Evolutionary conservation across 1,140 invertebrate species (phyloP).

Genomic region (Nephila pilipes): DNA sequence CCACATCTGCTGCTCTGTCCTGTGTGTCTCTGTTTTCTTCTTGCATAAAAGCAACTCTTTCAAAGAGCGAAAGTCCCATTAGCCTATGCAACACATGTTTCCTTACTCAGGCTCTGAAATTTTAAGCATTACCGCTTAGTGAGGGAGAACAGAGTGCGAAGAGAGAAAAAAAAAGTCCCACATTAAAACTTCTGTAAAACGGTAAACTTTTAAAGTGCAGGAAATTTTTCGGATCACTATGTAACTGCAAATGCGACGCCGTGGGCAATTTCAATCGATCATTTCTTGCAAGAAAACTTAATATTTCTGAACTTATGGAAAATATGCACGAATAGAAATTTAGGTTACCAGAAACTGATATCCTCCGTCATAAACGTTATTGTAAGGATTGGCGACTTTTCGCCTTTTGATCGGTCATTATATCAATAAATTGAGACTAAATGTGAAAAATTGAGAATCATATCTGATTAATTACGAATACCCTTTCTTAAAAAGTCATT

Average conservation of each 20-base stretch:
- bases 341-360: conserved; percentile 58
- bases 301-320: conserved; percentile 64
- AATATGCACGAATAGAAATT: conserved; percentile 33
- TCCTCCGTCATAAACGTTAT: background rate
- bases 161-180: conserved; percentile 32
- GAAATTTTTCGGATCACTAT: conserved; percentile 69
- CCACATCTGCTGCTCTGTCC: conserved; percentile 60
- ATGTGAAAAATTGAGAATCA: too few species aligned
- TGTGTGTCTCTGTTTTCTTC: conserved; percentile 34
- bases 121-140: conserved; percentile 53
- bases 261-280: conserved; percentile 64
- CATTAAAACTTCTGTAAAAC: conserved; percentile 73
- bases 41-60: conserved; percentile 36
- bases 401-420: background rate
- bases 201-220: conserved; percentile 73
- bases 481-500: too few species aligned
- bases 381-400: background rate
- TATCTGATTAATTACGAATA: too few species aligned
- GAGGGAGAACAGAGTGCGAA: background rate
- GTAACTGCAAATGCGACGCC: conserved; percentile 39
- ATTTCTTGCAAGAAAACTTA: conserved; percentile 61
- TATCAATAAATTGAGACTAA: background rate
- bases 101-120: conserved; percentile 65
- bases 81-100: conserved; percentile 68
- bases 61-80: conserved; percentile 65